A percentile compares a stretch with the other conserved stretches of the same genome.
These are phyloP conservation scores for Crypturellus undulatus DNA, from an alignment of 2,113 vertebrate genomes.

Conservation along the genomic window DNA sequence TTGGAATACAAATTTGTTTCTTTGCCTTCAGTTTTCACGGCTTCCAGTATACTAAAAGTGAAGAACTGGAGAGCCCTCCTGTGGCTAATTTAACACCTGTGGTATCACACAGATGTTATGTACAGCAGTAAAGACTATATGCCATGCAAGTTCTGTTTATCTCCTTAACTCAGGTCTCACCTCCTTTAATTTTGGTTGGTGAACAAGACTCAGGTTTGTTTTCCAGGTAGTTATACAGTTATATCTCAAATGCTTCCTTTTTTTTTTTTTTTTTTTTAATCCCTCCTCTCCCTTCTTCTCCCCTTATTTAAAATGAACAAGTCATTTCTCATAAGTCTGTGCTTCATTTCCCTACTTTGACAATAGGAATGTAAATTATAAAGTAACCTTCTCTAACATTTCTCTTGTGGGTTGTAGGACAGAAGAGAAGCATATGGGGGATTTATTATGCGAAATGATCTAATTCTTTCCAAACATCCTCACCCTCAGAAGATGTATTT, in stretches of 20 bases:
- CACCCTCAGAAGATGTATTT: conserved; percentile 11
- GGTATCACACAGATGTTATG: neutral
- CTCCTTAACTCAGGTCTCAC: neutral
- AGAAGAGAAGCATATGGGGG: conserved; percentile 54
- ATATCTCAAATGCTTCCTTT: neutral
- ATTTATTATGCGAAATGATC: conserved; percentile 60
- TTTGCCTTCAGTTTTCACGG: neutral
- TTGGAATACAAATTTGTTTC: neutral
- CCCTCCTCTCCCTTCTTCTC: too few species aligned
- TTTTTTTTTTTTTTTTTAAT: neutral
- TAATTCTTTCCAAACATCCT: conserved; percentile 59
- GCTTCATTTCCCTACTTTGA: conserved; percentile 46
- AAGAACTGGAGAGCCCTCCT: conserved; percentile 67
- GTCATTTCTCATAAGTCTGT: conserved; percentile 9
- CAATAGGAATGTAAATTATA: conserved; percentile 62
- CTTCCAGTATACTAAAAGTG: neutral
- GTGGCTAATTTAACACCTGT: conserved; percentile 52
- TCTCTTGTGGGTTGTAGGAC: conserved; percentile 30
- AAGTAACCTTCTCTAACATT: conserved; percentile 40
- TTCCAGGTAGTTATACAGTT: neutral
- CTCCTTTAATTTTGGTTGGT: neutral
- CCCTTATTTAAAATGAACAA: conserved; percentile 7
- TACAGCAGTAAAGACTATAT: neutral
- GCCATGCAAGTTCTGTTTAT: neutral
- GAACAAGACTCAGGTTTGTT: neutral